These are phyloP conservation scores for Vulpes ferrilata DNA, from an alignment of 2,113 vertebrate species.

Conservation along the genomic window DNA sequence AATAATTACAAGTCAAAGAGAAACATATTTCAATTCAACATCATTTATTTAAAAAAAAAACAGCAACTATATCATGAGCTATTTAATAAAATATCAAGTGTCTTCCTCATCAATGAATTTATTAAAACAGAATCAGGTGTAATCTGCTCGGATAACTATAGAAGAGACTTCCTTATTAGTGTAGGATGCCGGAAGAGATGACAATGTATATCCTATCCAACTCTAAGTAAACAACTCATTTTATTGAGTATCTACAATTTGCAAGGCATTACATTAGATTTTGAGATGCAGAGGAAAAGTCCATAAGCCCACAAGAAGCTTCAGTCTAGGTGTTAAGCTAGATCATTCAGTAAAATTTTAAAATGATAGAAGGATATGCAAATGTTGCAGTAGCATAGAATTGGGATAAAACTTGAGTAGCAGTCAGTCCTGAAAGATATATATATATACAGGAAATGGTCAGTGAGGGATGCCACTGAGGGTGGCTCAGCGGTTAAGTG, in stretches of 20 bases:
- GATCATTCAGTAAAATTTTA: neutral
- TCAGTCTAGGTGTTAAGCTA: neutral
- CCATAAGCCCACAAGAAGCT: neutral
- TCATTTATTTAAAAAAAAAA: neutral
- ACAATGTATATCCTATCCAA: neutral
- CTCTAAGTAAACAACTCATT: neutral
- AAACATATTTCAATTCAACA: neutral
- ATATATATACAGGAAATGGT: neutral
- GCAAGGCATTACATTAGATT: neutral
- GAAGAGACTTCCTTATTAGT: neutral
- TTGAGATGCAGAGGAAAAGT: neutral
- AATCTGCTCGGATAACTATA: neutral
- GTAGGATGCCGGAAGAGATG: neutral
- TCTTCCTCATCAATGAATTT: constrained; percentile 31
- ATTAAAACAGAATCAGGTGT: constrained; percentile 14
- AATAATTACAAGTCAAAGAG: neutral
- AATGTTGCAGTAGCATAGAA: neutral
- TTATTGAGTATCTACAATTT: neutral
- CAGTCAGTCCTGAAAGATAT: neutral
- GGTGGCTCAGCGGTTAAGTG: too few relatives aligned
- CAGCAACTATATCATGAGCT: neutral
- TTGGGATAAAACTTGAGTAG: neutral
- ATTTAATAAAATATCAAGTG: neutral
- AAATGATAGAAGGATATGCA: neutral
- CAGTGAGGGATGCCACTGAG: too few relatives aligned